Percentiles rank a stretch among this genome's conserved stretches.
phyloP scores from a whole-genome alignment of 1,140 invertebrate species.

The Zelostemma sp. region DNA sequence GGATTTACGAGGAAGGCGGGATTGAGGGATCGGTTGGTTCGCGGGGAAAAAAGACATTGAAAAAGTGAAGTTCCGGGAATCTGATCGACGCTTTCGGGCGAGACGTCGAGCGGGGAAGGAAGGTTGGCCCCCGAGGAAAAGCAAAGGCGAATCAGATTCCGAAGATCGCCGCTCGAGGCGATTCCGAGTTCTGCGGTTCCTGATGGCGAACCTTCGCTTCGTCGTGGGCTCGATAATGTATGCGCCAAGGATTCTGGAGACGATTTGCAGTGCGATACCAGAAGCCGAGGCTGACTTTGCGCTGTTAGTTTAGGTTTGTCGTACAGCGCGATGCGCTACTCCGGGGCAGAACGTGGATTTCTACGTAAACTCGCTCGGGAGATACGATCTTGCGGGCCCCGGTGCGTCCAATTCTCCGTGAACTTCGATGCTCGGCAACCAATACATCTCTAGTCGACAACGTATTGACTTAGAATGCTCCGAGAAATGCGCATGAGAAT shows the following conservation, averaged over 20 bases:
- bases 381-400: constrained; percentile 58
- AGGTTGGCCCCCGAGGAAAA: constrained; percentile 21
- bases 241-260: constrained; percentile 63
- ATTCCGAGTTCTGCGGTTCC: constrained; percentile 32
- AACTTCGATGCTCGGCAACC: constrained; percentile 42
- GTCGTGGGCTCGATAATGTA: constrained; percentile 58
- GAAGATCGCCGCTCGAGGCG: constrained; percentile 45
- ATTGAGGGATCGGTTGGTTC: constrained; percentile 7
- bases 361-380: constrained; percentile 65
- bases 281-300: constrained; percentile 47
- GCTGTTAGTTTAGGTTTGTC: constrained; percentile 54
- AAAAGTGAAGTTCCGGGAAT: constrained; percentile 39
- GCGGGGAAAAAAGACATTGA: constrained; percentile 34
- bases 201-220: constrained; percentile 28
- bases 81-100: constrained; percentile 42
- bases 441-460: constrained; percentile 41
- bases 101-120: background rate
- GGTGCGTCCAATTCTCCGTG: constrained; percentile 54
- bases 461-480: constrained; percentile 51
- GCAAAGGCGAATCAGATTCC: constrained; percentile 44
- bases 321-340: constrained; percentile 30
- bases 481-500: constrained; percentile 21
- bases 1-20: background rate
- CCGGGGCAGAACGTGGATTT: constrained; percentile 57
- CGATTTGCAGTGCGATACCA: constrained; percentile 68